Evolutionary conservation across 2,113 vertebrate genomes (phyloP).

Genomic region (Cisticola juncidis): DNA sequence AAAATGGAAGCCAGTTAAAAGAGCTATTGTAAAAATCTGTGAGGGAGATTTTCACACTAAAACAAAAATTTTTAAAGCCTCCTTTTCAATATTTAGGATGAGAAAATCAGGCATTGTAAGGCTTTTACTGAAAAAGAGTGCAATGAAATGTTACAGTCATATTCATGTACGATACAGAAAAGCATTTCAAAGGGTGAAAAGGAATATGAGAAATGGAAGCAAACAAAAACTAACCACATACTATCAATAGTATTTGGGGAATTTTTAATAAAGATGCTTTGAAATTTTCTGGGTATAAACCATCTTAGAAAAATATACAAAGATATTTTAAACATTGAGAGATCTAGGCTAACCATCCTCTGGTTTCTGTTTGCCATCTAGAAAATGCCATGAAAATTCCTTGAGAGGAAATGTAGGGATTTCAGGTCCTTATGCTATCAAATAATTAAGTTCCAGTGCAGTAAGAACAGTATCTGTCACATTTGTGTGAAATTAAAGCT

Average conservation of each 20-base stretch:
- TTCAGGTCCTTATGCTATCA: conserved; percentile 23
- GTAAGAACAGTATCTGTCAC: conserved; percentile 5
- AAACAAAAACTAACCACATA: conserved; percentile 1
- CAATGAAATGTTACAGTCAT: conserved; percentile 44
- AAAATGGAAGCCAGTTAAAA: conserved; percentile 38
- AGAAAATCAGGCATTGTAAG: conserved; percentile 38
- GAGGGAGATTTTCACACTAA: conserved; percentile 17
- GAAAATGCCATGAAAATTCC: background rate
- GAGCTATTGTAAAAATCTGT: conserved; percentile 43
- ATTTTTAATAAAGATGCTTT: background rate
- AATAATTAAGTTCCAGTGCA: conserved; percentile 27
- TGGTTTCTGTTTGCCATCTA: background rate
- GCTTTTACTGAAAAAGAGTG: conserved; percentile 17
- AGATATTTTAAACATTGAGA: background rate
- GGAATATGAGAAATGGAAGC: background rate
- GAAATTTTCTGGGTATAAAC: background rate
- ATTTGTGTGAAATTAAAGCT: background rate
- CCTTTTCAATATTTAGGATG: conserved; percentile 21
- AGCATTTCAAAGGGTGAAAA: background rate
- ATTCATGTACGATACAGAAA: background rate
- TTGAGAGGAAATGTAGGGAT: background rate
- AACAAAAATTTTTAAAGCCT: conserved; percentile 55
- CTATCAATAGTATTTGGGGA: background rate
- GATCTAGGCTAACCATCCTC: background rate
- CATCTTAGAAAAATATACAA: background rate